Conservation (phyloP, 1,140 invertebrate species). For the Meteorus sp. region DNA sequence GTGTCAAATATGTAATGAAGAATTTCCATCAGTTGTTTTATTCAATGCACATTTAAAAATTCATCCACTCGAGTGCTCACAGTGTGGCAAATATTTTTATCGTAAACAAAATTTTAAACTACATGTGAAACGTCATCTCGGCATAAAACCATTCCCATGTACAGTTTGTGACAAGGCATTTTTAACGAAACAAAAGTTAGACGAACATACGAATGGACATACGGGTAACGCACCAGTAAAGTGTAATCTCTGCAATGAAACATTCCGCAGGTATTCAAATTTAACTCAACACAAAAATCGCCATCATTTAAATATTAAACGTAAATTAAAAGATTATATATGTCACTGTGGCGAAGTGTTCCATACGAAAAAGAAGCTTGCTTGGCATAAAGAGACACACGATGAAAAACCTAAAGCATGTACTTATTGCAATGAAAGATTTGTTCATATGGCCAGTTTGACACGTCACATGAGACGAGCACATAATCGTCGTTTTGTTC, state of each 20-base stretch:
- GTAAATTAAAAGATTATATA: conserved; percentile 75
- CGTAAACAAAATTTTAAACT: conserved; percentile 71
- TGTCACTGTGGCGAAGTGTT: conserved; percentile 80
- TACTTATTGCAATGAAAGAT: conserved; percentile 79
- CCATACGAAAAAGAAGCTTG: conserved; percentile 78
- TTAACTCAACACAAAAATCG: conserved; percentile 80
- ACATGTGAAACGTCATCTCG: conserved; percentile 77
- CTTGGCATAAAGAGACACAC: conserved; percentile 85
- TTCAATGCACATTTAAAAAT: conserved; percentile 74
- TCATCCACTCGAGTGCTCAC: conserved; percentile 77
- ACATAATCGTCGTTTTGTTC: conserved; percentile 77
- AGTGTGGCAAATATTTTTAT: conserved; percentile 78
- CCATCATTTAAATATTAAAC: conserved; percentile 68
- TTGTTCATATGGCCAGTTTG: conserved; percentile 78
- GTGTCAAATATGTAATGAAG: conserved; percentile 65
- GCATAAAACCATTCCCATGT: conserved; percentile 76
- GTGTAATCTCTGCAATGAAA: conserved; percentile 78
- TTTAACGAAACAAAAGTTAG: conserved; percentile 74
- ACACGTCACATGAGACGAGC: conserved; percentile 80
- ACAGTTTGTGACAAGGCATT: conserved; percentile 81
- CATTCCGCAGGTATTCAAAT: conserved; percentile 83
- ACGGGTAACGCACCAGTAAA: conserved; percentile 80
- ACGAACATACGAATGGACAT: conserved; percentile 80
- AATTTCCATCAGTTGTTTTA: conserved; percentile 62
- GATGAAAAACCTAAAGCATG: conserved; percentile 81